Percentiles rank a stretch among this genome's conserved stretches.
phyloP scores from a whole-genome alignment of 1,140 invertebrate genomes.

The Drosophila tristis region DNA sequence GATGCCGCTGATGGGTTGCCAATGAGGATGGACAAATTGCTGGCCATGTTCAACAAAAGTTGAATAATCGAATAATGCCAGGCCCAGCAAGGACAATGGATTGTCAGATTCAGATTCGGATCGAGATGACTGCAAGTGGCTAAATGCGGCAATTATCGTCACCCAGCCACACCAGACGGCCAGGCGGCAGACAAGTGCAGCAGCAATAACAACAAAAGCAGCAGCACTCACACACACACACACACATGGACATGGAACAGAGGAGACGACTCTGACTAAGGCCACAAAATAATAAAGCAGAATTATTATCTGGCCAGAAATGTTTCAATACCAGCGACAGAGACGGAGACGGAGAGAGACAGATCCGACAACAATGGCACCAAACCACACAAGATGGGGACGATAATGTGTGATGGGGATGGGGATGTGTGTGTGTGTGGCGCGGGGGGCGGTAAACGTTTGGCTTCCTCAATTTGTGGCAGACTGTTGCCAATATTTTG shows the following conservation, averaged over 20 bases:
- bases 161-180: constrained; percentile 6
- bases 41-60: constrained; percentile 52
- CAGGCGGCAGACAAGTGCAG: constrained; percentile 31
- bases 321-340: constrained; percentile 43
- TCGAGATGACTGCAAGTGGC: constrained; percentile 56
- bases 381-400: constrained; percentile 6
- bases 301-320: constrained; percentile 73
- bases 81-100: constrained; percentile 48
- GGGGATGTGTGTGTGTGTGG: background rate
- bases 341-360: constrained; percentile 19
- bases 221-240: no score
- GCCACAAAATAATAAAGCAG: constrained; percentile 75
- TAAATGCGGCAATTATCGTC: constrained; percentile 75
- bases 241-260: constrained; percentile 25
- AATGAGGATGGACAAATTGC: constrained; percentile 58
- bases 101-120: constrained; percentile 69
- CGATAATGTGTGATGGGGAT: background rate
- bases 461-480: constrained; percentile 61
- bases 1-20: constrained; percentile 32
- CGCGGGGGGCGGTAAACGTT: constrained; percentile 18
- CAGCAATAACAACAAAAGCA: constrained; percentile 26
- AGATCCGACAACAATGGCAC: constrained; percentile 58
- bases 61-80: constrained; percentile 49
- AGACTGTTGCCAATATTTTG: constrained; percentile 78
- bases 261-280: constrained; percentile 2